Conservation (phyloP, 1,140 invertebrate genomes). For the Aphis gossypii region DNA sequence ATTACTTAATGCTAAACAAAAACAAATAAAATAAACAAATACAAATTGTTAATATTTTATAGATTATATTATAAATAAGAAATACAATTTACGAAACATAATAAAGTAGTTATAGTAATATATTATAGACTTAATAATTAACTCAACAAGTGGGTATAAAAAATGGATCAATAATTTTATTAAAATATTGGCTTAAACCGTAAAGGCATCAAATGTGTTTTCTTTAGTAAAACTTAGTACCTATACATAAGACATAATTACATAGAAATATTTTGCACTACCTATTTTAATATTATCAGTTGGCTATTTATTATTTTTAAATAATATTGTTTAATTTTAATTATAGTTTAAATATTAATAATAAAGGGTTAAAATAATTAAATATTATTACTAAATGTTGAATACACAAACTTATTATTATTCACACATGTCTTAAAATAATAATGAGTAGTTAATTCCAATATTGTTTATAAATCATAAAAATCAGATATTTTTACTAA, state of each 20-base stretch:
- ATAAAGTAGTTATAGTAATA: neutral
- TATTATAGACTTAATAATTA: neutral
- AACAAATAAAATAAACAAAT: neutral
- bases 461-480: neutral
- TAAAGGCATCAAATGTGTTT: too few relatives aligned
- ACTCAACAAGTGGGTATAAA: neutral
- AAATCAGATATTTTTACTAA: neutral
- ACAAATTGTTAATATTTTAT: neutral
- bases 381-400: neutral
- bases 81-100: neutral
- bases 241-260: neutral
- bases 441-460: neutral
- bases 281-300: neutral
- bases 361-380: neutral
- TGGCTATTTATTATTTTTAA: neutral
- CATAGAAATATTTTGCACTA: neutral
- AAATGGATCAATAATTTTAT: too few relatives aligned
- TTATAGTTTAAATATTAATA: neutral
- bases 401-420: neutral
- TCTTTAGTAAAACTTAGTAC: too few relatives aligned
- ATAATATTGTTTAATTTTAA: neutral
- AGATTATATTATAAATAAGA: neutral
- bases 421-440: neutral
- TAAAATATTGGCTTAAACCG: too few relatives aligned
- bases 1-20: neutral